A percentile compares a stretch with the other conserved stretches of the same genome.
Evolutionary conservation across 1,140 invertebrate genomes (phyloP).

Genomic region (Ceratitis capitata): DNA sequence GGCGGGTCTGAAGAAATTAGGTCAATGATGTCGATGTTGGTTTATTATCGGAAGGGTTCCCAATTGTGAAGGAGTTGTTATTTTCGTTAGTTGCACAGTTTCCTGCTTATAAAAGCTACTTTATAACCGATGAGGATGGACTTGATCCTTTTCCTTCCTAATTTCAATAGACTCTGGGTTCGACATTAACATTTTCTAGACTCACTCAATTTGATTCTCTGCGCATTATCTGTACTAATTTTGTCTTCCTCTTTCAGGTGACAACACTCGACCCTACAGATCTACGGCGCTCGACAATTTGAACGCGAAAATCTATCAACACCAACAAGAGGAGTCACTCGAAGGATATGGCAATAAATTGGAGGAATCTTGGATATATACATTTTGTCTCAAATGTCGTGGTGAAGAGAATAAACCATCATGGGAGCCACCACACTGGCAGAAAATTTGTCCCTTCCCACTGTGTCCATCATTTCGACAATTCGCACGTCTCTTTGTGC

Average conservation of each 20-base stretch:
- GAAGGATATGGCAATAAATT: constrained; percentile 52
- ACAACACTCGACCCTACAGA: constrained; percentile 41
- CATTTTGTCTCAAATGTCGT: constrained; percentile 61
- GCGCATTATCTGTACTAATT: not conserved
- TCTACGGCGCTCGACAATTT: constrained; percentile 42
- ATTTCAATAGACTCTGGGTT: no score
- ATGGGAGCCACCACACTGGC: constrained; percentile 82
- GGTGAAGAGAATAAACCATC: constrained; percentile 72
- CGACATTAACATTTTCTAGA: no score
- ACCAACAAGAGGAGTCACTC: constrained; percentile 46
- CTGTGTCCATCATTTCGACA: constrained; percentile 83
- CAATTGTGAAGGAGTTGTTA: no score
- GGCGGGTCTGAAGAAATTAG: no score
- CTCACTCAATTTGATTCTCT: no score
- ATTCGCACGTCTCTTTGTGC: constrained; percentile 75
- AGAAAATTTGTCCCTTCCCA: constrained; percentile 79
- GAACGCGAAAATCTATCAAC: constrained; percentile 46
- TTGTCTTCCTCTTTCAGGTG: not conserved
- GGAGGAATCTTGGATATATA: constrained; percentile 63
- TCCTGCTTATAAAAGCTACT: no score
- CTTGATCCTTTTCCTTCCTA: no score
- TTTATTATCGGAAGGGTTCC: no score
- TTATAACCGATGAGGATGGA: no score
- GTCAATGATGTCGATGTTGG: no score
- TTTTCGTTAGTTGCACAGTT: no score